Percentiles rank a stretch among this genome's conserved stretches.
Conservation (phyloP, 2,888 invertebrate species). For the Linnaemya vulpina region DNA sequence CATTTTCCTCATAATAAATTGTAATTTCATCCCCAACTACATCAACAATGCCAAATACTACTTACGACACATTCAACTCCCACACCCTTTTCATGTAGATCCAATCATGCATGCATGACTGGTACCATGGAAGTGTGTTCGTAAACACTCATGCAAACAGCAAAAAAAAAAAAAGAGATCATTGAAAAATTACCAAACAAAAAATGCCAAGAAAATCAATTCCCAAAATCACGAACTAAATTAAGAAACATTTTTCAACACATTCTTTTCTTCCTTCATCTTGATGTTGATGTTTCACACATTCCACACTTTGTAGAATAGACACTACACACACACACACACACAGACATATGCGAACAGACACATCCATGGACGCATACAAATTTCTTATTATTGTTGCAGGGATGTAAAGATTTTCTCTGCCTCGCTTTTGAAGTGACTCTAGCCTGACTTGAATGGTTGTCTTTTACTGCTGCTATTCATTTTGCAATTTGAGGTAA, state of each 20-base stretch:
- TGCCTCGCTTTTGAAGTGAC: constrained; percentile 4
- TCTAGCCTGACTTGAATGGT: constrained; percentile 26
- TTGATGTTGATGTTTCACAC: constrained; percentile 63
- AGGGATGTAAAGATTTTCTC: constrained; percentile 30
- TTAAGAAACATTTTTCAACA: constrained; percentile 64
- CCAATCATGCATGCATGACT: constrained; percentile 55
- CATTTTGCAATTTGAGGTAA: constrained; percentile 69
- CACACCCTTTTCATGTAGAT: constrained; percentile 19
- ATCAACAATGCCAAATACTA: constrained; percentile 16
- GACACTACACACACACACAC: constrained; percentile 42
- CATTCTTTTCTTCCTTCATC: too few relatives aligned
- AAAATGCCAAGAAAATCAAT: constrained; percentile 70
- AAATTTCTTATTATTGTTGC: constrained; percentile 19
- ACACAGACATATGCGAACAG: neutral
- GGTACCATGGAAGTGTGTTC: constrained; percentile 11
- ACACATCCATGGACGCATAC: neutral
- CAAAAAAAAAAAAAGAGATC: neutral
- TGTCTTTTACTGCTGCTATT: constrained; percentile 20
- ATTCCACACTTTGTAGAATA: constrained; percentile 52
- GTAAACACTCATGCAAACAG: constrained; percentile 36
- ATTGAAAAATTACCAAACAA: constrained; percentile 68
- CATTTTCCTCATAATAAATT: constrained; percentile 36
- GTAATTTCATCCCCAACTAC: constrained; percentile 50
- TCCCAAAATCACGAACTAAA: constrained; percentile 65
- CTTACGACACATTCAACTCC: neutral